These are phyloP conservation scores for Adelphocoris suturalis DNA, from an alignment of 2,888 invertebrate genomes.

Conservation along the genomic window DNA sequence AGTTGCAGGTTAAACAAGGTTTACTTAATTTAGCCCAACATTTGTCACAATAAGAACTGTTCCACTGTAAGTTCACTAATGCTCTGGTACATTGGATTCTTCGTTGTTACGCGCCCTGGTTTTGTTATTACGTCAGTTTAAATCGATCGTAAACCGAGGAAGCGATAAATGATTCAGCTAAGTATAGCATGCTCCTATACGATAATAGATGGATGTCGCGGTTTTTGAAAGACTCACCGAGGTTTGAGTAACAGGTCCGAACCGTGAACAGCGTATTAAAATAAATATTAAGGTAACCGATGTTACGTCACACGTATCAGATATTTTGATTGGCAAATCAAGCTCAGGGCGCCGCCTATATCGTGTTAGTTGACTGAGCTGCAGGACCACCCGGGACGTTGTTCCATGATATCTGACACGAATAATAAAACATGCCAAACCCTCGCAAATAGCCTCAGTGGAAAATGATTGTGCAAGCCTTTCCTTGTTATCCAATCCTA, in stretches of 20 bases:
- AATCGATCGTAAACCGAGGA: too few species aligned
- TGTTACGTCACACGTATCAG: slow-evolving; percentile 2
- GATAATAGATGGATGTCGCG: too few species aligned
- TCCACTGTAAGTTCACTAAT: too few species aligned
- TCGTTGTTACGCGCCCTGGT: too few species aligned
- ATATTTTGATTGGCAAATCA: slow-evolving; percentile 38
- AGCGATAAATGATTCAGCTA: too few species aligned
- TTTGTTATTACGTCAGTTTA: too few species aligned
- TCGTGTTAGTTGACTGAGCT: slow-evolving; percentile 25
- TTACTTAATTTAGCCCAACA: too few species aligned
- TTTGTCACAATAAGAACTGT: too few species aligned
- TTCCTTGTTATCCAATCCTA: not conserved
- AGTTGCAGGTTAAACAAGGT: too few species aligned
- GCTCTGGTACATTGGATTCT: too few species aligned
- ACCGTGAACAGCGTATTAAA: slow-evolving; percentile 18
- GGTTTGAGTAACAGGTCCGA: not conserved
- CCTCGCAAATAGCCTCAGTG: not conserved
- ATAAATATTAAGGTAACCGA: not conserved
- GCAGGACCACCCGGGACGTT: slow-evolving; percentile 32
- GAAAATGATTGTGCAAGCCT: not conserved
- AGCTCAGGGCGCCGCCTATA: slow-evolving; percentile 34
- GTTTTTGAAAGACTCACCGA: not conserved
- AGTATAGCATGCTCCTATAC: too few species aligned
- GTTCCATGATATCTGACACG: slow-evolving; percentile 39
- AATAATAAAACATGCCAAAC: slow-evolving; percentile 47